Evolutionary conservation across 1,140 invertebrate species (phyloP).

Genomic region (Apis dorsata): DNA sequence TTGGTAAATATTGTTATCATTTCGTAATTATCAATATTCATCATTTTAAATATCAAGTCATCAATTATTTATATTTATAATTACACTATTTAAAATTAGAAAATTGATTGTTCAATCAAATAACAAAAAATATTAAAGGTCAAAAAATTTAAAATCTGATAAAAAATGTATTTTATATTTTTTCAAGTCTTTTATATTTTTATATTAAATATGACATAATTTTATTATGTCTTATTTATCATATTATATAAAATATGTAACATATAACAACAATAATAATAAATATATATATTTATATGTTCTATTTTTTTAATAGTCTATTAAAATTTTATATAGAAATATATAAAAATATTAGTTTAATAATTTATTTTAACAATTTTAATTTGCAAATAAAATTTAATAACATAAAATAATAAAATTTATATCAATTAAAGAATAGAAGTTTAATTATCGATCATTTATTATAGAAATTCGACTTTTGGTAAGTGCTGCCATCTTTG

Average conservation of each 20-base stretch:
- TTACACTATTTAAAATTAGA: neutral
- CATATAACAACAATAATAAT: neutral
- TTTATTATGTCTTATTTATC: too few relatives aligned
- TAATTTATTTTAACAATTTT: neutral
- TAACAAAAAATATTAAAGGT: neutral
- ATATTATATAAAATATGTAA: neutral
- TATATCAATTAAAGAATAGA: neutral
- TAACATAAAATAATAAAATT: neutral
- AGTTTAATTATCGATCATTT: neutral
- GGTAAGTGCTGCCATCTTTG: constrained; percentile 60
- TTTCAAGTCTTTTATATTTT: neutral
- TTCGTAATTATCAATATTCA: neutral
- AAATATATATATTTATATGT: too few relatives aligned
- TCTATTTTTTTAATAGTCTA: too few relatives aligned
- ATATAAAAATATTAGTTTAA: neutral
- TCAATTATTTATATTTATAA: neutral
- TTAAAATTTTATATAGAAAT: neutral
- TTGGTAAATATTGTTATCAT: neutral
- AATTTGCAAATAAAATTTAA: neutral
- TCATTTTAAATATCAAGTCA: neutral
- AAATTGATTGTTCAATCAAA: neutral
- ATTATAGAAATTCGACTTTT: neutral
- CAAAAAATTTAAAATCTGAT: neutral
- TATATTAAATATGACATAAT: neutral
- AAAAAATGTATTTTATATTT: neutral